phyloP scores from a whole-genome alignment of 1,140 invertebrate genomes.

The Bursaphelenchus mucronatus region DNA sequence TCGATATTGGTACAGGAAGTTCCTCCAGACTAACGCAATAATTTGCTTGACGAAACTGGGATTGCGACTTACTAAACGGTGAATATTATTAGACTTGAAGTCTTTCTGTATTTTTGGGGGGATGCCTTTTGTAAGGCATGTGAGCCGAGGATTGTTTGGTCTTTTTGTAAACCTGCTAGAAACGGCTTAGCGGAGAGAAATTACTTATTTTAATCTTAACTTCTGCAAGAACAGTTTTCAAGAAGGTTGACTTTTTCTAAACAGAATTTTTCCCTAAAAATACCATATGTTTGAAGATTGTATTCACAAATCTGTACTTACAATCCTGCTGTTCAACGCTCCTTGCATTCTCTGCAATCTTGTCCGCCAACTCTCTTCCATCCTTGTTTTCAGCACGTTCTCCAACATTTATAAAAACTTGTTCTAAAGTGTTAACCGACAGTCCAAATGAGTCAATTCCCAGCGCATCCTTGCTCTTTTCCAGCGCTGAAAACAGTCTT shows the following conservation, averaged over 20 bases:
- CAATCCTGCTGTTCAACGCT: background rate
- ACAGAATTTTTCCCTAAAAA: no score
- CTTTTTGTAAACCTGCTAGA: no score
- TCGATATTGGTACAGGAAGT: constrained; percentile 10
- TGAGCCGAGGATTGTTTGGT: no score
- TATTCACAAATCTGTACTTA: background rate
- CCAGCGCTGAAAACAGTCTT: constrained; percentile 18
- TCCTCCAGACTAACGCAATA: background rate
- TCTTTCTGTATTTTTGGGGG: no score
- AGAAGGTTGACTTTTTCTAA: no score
- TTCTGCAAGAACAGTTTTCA: no score
- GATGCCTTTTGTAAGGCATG: no score
- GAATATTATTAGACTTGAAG: no score
- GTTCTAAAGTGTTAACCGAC: constrained; percentile 21
- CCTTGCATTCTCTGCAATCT: constrained; percentile 5
- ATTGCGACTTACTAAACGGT: background rate
- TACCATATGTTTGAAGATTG: no score
- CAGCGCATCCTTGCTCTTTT: constrained; percentile 9
- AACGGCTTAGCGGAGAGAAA: no score
- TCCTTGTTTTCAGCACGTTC: constrained; percentile 1
- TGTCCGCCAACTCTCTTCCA: constrained; percentile 1
- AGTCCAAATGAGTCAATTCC: constrained; percentile 25
- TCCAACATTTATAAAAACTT: constrained; percentile 25
- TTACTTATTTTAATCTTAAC: no score
- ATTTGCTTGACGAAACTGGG: background rate